phyloP scores from a whole-genome alignment of 2,797 vertebrate species.

The Vultur gryphus region DNA sequence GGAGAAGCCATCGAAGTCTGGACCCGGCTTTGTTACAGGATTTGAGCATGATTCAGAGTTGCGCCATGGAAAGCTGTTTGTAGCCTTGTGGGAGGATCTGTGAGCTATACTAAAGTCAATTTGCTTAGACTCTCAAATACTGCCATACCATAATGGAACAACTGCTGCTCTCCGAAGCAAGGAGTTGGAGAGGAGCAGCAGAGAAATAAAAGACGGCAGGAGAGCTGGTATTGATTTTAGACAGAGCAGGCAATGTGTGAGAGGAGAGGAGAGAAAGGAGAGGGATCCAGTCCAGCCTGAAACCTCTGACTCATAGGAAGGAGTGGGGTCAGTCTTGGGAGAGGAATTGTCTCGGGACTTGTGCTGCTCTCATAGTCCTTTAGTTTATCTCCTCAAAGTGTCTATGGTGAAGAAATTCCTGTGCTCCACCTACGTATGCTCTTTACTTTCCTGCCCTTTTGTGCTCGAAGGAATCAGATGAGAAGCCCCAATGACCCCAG shows the following conservation, averaged over 20 bases:
- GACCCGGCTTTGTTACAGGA: background rate
- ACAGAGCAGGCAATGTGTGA: background rate
- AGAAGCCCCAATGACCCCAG: background rate
- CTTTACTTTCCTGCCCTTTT: background rate
- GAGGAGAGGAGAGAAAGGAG: background rate
- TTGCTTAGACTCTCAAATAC: background rate
- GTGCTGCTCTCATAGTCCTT: background rate
- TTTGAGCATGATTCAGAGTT: background rate
- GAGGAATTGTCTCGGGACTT: background rate
- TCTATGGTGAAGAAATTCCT: background rate
- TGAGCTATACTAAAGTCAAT: background rate
- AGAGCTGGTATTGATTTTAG: background rate
- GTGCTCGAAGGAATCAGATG: background rate
- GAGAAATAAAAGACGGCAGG: background rate
- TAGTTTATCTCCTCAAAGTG: background rate
- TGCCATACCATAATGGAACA: rapidly evolving
- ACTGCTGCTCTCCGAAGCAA: background rate
- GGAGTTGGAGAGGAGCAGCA: background rate
- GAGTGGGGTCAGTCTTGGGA: background rate
- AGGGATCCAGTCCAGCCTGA: background rate
- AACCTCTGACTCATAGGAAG: background rate
- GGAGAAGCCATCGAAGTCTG: background rate
- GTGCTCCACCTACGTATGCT: background rate
- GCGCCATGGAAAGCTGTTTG: background rate
- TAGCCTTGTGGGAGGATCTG: background rate